phyloP scores from a whole-genome alignment of 2,797 vertebrate species.

The Limnodromus scolopaceus region DNA sequence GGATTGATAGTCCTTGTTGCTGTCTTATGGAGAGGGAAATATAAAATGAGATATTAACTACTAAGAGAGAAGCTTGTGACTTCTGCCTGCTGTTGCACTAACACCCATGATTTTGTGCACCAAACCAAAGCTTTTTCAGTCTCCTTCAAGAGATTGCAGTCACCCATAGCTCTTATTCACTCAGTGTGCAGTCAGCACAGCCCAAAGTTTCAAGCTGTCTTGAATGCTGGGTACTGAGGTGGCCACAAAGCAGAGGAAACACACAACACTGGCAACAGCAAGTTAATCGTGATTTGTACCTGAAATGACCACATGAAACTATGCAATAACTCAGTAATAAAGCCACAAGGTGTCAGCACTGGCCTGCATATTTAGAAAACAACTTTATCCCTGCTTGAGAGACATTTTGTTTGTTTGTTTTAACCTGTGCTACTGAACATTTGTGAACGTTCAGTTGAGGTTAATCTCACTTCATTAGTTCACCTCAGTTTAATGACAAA shows the following conservation, averaged over 20 bases:
- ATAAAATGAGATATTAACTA: neutral
- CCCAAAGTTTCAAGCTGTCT: neutral
- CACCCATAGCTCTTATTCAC: neutral
- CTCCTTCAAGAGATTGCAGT: neutral
- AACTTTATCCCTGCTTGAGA: neutral
- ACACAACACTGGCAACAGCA: neutral
- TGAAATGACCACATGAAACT: neutral
- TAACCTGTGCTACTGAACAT: neutral
- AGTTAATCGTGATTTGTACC: neutral
- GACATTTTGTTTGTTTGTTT: neutral
- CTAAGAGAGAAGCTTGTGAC: neutral
- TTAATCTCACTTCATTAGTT: neutral
- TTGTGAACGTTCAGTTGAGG: neutral
- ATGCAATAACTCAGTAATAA: neutral
- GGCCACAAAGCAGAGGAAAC: neutral
- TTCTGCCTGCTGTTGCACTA: neutral
- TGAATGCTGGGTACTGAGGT: neutral
- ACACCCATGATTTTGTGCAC: neutral
- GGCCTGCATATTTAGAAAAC: neutral
- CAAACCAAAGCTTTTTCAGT: neutral
- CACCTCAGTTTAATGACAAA: neutral
- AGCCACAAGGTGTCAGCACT: constrained; percentile 62
- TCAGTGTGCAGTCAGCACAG: neutral
- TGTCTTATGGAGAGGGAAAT: neutral
- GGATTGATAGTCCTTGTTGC: rapidly evolving